Conservation (phyloP, 1,140 invertebrate genomes). For the Tetramorium alpestre region DNA sequence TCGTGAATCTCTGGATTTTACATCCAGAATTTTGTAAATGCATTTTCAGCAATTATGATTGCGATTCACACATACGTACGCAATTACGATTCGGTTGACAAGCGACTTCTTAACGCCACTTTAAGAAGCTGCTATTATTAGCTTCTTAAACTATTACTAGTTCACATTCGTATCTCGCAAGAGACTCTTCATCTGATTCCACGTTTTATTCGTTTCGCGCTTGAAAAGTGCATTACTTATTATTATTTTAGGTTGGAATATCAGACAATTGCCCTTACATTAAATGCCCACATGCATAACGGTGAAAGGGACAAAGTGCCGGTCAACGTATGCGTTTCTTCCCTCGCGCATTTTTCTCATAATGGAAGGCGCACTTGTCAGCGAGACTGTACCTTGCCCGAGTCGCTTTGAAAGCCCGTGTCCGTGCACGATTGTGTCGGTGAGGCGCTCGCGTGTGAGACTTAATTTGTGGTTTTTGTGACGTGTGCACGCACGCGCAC, state of each 20-base stretch:
- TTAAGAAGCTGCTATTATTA: background rate
- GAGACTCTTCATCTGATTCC: background rate
- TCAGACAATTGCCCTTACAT: background rate
- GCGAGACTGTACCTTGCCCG: conserved; percentile 65
- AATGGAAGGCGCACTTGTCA: conserved; percentile 50
- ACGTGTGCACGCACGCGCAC: conserved; percentile 35
- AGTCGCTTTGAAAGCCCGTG: conserved; percentile 61
- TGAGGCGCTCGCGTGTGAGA: conserved; percentile 57
- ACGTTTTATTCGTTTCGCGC: background rate
- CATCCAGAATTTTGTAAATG: background rate
- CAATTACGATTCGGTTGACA: background rate
- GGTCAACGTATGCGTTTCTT: conserved; percentile 10
- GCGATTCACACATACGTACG: background rate
- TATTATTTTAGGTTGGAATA: background rate
- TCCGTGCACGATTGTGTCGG: conserved; percentile 36
- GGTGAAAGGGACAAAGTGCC: background rate
- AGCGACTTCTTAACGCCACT: background rate
- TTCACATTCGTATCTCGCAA: background rate
- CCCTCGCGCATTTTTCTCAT: background rate
- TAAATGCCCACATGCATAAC: conserved; percentile 19
- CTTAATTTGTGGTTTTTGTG: conserved; percentile 72
- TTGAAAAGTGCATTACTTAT: background rate
- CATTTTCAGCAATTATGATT: background rate
- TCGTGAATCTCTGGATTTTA: background rate
- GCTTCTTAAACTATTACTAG: background rate